Conservation (phyloP, 2,888 invertebrate genomes). For the Noctua janthina region DNA sequence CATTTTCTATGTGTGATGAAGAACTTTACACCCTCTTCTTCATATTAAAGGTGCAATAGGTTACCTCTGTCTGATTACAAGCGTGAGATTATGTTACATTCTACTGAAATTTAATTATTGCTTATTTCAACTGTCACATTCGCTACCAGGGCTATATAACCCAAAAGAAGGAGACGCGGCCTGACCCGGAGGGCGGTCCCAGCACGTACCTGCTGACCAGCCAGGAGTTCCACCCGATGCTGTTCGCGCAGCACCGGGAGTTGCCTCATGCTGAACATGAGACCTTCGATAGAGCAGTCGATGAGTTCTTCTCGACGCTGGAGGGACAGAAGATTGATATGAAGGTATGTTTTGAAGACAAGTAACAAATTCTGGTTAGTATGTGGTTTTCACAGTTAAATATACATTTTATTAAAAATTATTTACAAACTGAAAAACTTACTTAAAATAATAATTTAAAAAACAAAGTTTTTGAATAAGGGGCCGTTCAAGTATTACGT, state of each 20-base stretch:
- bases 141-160: conserved; percentile 94
- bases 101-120: neutral
- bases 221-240: conserved; percentile 98
- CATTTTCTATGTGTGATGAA: too few species aligned
- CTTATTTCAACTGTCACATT: neutral
- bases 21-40: neutral
- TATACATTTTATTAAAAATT: too few species aligned
- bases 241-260: conserved; percentile 93
- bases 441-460: too few species aligned
- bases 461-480: too few species aligned
- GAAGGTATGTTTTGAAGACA: conserved; percentile 86
- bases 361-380: too few species aligned
- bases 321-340: conserved; percentile 98
- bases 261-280: conserved; percentile 92
- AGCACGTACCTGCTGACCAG: conserved; percentile 93
- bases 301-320: conserved; percentile 98
- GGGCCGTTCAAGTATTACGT: too few species aligned
- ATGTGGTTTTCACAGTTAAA: too few species aligned
- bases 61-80: too few species aligned
- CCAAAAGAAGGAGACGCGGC: conserved; percentile 95
- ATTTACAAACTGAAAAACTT: too few species aligned
- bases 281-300: conserved; percentile 96
- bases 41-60: too few species aligned
- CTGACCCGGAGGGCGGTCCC: conserved; percentile 85
- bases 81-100: too few species aligned